Evolutionary conservation across 2,113 vertebrate genomes (phyloP).

Genomic region (Atrichornis clamosus): DNA sequence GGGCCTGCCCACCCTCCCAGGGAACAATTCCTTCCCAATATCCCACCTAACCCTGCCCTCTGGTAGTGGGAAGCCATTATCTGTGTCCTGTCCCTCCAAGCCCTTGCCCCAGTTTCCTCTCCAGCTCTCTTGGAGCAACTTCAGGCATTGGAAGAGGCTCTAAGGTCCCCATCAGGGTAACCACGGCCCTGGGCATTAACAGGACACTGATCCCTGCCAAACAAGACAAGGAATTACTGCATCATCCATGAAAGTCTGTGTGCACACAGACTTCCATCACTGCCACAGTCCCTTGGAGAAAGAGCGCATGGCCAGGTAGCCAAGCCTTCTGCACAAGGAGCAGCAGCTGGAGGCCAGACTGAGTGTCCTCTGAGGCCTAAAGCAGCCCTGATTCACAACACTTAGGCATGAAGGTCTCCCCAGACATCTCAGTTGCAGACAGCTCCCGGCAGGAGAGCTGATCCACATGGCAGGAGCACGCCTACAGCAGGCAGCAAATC

Average conservation of each 20-base stretch:
- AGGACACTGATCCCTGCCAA: neutral
- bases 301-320: neutral
- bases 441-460: slow-evolving; percentile 9
- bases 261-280: neutral
- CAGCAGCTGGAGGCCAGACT: slow-evolving; percentile 47
- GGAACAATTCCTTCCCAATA: rapidly evolving
- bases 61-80: neutral
- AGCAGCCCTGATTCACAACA: neutral
- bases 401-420: neutral
- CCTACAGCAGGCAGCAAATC: neutral
- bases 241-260: neutral
- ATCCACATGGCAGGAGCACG: neutral
- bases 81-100: neutral
- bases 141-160: neutral
- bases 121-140: neutral
- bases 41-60: rapidly evolving
- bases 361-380: neutral
- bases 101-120: neutral
- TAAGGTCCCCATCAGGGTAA: neutral
- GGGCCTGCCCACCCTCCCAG: rapidly evolving
- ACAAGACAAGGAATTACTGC: neutral
- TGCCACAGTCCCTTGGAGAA: neutral
- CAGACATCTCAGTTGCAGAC: neutral
- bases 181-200: neutral
- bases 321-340: neutral